Conservation (phyloP, 2,113 vertebrate genomes). For the Misgurnus anguillicaudatus region DNA sequence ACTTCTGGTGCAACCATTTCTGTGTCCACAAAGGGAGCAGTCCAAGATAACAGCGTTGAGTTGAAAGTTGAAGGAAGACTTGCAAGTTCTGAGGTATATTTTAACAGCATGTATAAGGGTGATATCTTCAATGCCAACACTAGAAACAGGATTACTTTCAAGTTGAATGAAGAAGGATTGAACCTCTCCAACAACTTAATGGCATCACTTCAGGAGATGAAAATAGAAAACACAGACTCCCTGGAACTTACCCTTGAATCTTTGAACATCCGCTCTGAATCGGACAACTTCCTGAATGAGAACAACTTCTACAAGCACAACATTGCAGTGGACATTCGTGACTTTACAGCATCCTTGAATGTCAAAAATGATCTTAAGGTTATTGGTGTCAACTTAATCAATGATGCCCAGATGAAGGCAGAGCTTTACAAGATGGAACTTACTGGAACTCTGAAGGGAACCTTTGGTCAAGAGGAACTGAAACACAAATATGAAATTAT, state of each 20-base stretch:
- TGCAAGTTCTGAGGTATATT: constrained; percentile 67
- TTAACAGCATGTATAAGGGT: constrained; percentile 79
- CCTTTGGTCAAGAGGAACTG: constrained; percentile 74
- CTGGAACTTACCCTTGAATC: constrained; percentile 80
- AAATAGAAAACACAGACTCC: constrained; percentile 78
- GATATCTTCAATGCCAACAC: constrained; percentile 73
- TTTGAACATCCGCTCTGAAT: constrained; percentile 77
- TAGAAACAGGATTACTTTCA: constrained; percentile 78
- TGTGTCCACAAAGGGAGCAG: constrained; percentile 73
- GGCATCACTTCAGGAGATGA: constrained; percentile 78
- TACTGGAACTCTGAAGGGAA: constrained; percentile 78
- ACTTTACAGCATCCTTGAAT: constrained; percentile 73
- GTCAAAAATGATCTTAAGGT: constrained; percentile 79
- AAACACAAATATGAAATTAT: constrained; percentile 79
- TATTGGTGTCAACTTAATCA: constrained; percentile 69
- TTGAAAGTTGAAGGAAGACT: constrained; percentile 79
- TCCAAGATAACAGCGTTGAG: constrained; percentile 76
- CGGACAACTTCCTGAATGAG: constrained; percentile 77
- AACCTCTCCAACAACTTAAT: constrained; percentile 78
- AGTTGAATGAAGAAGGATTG: constrained; percentile 79
- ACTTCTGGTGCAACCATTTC: constrained; percentile 73
- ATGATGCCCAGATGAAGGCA: constrained; percentile 75
- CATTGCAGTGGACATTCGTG: constrained; percentile 79
- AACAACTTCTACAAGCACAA: constrained; percentile 84
- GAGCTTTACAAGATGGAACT: constrained; percentile 78